Percentiles rank a stretch among this genome's conserved stretches.
Conservation (phyloP, 2,797 vertebrate species). For the Mycteria americana region DNA sequence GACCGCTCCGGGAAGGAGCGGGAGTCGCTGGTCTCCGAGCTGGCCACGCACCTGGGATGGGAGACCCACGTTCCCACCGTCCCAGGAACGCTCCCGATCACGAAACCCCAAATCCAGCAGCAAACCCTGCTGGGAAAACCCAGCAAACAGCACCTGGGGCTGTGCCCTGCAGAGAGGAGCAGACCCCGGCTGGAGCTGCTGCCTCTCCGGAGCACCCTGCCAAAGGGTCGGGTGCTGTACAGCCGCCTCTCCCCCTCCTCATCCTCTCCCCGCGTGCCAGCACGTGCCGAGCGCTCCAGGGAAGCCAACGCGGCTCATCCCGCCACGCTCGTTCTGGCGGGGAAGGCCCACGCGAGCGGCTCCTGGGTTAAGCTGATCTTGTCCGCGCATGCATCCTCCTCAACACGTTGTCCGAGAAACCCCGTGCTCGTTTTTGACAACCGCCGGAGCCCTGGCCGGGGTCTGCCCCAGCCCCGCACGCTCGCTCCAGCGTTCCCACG, state of each 20-base stretch:
- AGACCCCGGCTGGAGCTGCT: neutral
- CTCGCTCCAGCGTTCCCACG: neutral
- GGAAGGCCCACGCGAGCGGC: neutral
- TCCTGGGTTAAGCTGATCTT: neutral
- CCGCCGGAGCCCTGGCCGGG: neutral
- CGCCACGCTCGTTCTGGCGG: accelerated
- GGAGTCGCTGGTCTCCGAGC: neutral
- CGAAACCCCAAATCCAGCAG: neutral
- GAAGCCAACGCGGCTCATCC: neutral
- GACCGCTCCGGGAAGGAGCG: neutral
- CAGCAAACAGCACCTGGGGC: neutral
- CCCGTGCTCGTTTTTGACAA: neutral
- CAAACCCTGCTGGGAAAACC: neutral
- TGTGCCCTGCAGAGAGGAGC: neutral
- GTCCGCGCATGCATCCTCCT: neutral
- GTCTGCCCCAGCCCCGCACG: neutral
- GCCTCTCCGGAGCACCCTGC: neutral
- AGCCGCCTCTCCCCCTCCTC: neutral
- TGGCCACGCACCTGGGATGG: neutral
- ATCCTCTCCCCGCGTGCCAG: neutral
- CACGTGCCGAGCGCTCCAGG: accelerated
- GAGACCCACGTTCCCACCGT: accelerated
- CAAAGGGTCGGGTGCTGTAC: accelerated
- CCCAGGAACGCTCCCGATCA: neutral
- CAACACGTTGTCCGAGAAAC: accelerated